Conservation (phyloP, 2,113 vertebrate species). For the Melanostigma gelatinosum region DNA sequence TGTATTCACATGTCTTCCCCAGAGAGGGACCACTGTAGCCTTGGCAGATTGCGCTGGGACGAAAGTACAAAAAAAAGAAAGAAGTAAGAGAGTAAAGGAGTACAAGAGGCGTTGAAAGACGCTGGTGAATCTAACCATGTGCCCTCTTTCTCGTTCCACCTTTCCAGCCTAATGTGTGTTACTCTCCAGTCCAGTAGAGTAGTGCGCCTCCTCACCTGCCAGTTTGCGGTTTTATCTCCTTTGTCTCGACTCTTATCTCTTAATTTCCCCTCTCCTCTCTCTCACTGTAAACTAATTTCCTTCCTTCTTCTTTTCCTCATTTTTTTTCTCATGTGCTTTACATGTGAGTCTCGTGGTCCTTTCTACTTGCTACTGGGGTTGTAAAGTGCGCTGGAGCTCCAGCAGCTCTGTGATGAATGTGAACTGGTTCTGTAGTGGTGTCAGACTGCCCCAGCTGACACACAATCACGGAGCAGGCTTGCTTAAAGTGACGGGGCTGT, state of each 20-base stretch:
- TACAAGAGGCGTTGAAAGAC: constrained; percentile 71
- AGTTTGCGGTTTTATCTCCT: constrained; percentile 56
- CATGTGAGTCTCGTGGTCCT: constrained; percentile 59
- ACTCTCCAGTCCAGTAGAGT: constrained; percentile 78
- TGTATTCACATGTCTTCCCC: neutral
- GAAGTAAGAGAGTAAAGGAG: constrained; percentile 13
- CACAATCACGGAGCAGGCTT: constrained; percentile 57
- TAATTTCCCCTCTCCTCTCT: constrained; percentile 12
- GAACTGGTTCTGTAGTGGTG: constrained; percentile 34
- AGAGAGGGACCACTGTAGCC: constrained; percentile 29
- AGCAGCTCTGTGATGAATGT: constrained; percentile 49
- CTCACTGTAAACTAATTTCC: constrained; percentile 7
- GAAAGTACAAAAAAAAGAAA: neutral
- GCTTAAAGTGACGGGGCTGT: neutral
- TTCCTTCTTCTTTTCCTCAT: constrained; percentile 8
- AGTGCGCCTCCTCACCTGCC: constrained; percentile 72
- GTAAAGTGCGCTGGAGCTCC: constrained; percentile 32
- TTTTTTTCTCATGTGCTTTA: constrained; percentile 63
- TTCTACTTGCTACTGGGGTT: constrained; percentile 30
- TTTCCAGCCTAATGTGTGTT: constrained; percentile 79
- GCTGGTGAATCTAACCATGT: constrained; percentile 79
- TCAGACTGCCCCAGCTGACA: constrained; percentile 62
- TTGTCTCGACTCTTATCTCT: constrained; percentile 8
- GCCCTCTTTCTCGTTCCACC: constrained; percentile 74
- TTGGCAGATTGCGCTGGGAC: constrained; percentile 24